Evolutionary conservation across 2,797 vertebrate species (phyloP).

Genomic region (Setipinna tenuifilis): DNA sequence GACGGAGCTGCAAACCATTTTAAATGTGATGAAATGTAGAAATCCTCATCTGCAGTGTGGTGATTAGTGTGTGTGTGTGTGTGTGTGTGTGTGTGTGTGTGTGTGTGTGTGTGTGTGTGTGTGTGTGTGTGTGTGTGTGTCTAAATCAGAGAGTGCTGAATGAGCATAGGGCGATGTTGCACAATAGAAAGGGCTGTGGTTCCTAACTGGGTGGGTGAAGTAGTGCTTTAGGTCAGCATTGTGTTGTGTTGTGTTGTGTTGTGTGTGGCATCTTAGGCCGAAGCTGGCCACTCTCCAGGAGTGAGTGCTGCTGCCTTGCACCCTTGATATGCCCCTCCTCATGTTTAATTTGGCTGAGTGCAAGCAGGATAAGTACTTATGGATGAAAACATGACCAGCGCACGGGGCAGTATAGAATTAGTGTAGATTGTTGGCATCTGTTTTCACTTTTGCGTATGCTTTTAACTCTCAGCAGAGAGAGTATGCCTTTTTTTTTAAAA

Average conservation of each 20-base stretch:
- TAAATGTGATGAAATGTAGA: not conserved
- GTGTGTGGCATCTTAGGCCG: not conserved
- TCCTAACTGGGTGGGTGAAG: not conserved
- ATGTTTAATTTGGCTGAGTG: slow-evolving; percentile 61
- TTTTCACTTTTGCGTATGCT: slow-evolving; percentile 74
- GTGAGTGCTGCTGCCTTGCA: slow-evolving; percentile 23
- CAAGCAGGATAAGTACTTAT: slow-evolving; percentile 40
- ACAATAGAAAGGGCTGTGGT: not conserved
- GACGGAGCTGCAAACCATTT: not conserved
- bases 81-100: no score
- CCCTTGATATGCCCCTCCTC: slow-evolving; percentile 45
- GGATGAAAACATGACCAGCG: slow-evolving; percentile 57
- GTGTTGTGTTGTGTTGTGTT: not conserved
- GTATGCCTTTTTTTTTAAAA: slow-evolving; percentile 64
- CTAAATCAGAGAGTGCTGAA: not conserved
- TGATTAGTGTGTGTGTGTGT: not conserved
- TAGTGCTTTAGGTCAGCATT: not conserved
- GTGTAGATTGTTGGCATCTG: slow-evolving; percentile 65
- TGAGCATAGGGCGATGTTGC: not conserved
- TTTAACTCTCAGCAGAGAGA: slow-evolving; percentile 67
- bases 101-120: no score
- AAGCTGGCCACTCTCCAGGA: not conserved
- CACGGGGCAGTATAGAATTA: slow-evolving; percentile 47
- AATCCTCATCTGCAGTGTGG: not conserved
- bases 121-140: no score